These are phyloP conservation scores for Palythoa grandis DNA, from an alignment of 92 coral and sea anemone genomes.

Conservation along the genomic window DNA sequence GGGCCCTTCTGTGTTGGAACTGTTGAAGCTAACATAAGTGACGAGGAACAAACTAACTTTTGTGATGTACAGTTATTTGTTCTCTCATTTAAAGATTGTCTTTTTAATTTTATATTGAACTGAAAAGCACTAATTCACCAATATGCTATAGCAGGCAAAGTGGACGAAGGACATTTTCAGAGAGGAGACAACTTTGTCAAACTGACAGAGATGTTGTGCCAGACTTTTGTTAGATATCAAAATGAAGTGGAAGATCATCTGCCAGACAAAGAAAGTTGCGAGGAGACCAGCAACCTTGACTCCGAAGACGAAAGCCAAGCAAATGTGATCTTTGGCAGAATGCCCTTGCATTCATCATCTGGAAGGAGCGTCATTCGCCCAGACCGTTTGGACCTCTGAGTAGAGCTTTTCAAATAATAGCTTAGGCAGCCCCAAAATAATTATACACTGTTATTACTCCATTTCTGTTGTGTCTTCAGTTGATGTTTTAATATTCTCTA, in stretches of 20 bases:
- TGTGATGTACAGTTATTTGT: not conserved
- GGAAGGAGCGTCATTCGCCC: conserved; percentile 14
- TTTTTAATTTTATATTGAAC: not conserved
- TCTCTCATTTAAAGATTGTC: conserved; percentile 44
- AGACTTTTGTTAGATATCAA: conserved; percentile 41
- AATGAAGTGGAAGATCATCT: conserved; percentile 42
- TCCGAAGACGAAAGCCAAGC: conserved; percentile 24
- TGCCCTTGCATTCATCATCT: not conserved
- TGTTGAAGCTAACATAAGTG: not conserved
- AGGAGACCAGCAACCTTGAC: conserved; percentile 1
- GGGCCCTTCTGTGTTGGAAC: not conserved
- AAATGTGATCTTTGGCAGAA: conserved; percentile 9
- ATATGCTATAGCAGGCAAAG: conserved; percentile 45
- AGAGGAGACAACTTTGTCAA: conserved; percentile 41
- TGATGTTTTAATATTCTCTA: not conserved
- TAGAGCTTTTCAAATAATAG: not conserved
- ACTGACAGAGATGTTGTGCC: conserved; percentile 45
- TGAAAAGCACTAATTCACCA: conserved; percentile 22
- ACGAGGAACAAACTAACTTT: not conserved
- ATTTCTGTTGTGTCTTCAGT: not conserved
- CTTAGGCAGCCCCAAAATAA: not conserved
- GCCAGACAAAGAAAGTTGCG: conserved; percentile 43
- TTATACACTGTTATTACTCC: not conserved
- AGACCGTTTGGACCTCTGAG: conserved; percentile 2
- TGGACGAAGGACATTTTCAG: conserved; percentile 31